Evolutionary conservation across 2,888 invertebrate species (phyloP), one percentile per base, ranked within the genome.

Genomic region (Lottia gigantea): DNA sequence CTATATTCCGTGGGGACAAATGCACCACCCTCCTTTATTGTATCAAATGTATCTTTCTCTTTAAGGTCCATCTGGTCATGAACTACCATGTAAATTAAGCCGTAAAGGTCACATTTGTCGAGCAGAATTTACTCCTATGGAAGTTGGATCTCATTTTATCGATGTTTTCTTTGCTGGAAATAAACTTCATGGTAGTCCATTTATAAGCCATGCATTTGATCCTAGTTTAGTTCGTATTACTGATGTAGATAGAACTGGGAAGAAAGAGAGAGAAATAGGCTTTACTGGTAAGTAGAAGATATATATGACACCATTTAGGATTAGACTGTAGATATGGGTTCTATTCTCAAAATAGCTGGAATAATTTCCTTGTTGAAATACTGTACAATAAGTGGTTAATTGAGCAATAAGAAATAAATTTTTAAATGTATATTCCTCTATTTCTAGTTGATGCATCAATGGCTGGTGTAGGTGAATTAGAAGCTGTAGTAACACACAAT

Each of bases 381-480:
- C 31, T 3, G 2, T 31, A 31, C 2, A 31, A 6, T 31, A 31
- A 31, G 31, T 31, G 31, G 31, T 31, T 31, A 31, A 31, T 31
- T 31, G 2, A 31, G 31, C 31, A 31, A 31, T 31, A 31, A 31
- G 31, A 3, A n/a, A 40, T 40, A 8, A 40, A 40, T 3, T 40
- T 8, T 40, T 1, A 8, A 40, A 40, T 40, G 11, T 46, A 0
- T 8, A 49, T 49, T 40, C 7, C 66, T 19, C 47, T n/a, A 71
- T 80, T 91, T 91, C 80, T 90, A 96, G 98, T 98, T 88, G 97
- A 98, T 90, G 98, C 98, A 62, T 96, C 95, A 86, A 95, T 96
- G 86, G 98, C 98, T 68, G 98, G 98, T 65, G 97, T 98, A 91
- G 98, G 98, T 70, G 97, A 98, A 90, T 91, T 98, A 85, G 98